These are phyloP conservation scores for Zele albiditarsus DNA, from an alignment of 2,888 invertebrate species.

Conservation along the genomic window DNA sequence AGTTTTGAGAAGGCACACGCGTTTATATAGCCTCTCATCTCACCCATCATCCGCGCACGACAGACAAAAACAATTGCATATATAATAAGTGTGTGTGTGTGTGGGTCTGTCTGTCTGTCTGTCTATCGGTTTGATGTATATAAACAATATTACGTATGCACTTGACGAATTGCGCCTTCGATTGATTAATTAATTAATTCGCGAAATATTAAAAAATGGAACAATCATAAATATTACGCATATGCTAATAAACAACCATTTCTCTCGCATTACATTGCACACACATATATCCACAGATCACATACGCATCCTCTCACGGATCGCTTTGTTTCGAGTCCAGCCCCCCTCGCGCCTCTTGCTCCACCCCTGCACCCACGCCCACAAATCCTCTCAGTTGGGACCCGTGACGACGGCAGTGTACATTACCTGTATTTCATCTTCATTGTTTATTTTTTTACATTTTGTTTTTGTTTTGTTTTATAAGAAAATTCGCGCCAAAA, in stretches of 20 bases:
- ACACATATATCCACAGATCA: not conserved
- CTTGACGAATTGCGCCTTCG: not conserved
- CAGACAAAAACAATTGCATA: conserved; percentile 6
- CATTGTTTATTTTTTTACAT: not conserved
- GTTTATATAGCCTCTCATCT: conserved; percentile 38
- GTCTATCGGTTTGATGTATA: not conserved
- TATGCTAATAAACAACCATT: not conserved
- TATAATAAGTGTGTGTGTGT: not conserved
- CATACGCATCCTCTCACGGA: not conserved
- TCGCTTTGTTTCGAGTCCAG: not conserved
- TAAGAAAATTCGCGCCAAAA: not conserved
- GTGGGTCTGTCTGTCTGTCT: not conserved
- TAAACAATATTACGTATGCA: not conserved
- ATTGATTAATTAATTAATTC: not conserved
- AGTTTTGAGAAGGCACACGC: conserved; percentile 38
- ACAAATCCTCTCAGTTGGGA: not conserved
- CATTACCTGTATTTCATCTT: not conserved
- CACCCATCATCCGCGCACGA: conserved; percentile 18
- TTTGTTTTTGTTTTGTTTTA: not conserved
- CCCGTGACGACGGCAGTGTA: conserved; percentile 1
- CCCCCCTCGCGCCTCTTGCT: conserved; percentile 7
- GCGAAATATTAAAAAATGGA: not conserved
- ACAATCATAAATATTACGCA: not conserved
- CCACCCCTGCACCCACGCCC: conserved; percentile 14
- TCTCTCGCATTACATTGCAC: not conserved